Conservation (phyloP, 2,113 vertebrate species). For the Natator depressus region DNA sequence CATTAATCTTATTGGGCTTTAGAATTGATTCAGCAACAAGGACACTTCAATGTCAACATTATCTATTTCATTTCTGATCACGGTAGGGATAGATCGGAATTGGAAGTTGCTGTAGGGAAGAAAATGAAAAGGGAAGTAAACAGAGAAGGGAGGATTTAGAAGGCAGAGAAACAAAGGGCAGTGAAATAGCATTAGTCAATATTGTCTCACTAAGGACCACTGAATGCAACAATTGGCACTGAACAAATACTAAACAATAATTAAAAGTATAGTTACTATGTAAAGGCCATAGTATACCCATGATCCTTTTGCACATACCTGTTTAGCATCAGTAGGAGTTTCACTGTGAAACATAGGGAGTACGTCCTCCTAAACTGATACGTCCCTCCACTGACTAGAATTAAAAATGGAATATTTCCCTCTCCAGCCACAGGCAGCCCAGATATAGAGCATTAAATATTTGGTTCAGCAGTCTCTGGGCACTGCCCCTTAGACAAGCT, state of each 20-base stretch:
- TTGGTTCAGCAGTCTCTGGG: not conserved
- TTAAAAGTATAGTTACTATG: not conserved
- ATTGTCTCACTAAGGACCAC: not conserved
- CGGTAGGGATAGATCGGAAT: not conserved
- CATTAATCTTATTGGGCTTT: not conserved
- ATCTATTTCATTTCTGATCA: not conserved
- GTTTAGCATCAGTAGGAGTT: not conserved
- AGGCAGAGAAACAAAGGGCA: not conserved
- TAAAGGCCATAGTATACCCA: not conserved
- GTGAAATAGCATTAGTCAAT: not conserved
- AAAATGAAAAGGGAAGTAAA: not conserved
- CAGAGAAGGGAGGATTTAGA: not conserved
- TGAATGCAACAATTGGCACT: not conserved
- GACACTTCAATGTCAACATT: not conserved
- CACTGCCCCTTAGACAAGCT: not conserved
- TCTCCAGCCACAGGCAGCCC: not conserved
- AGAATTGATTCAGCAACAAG: not conserved
- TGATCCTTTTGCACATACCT: not conserved
- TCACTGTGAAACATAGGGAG: not conserved
- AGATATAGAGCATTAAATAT: not conserved
- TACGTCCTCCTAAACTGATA: not conserved
- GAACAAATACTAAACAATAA: not conserved
- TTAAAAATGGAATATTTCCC: not conserved
- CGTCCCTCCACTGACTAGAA: not conserved
- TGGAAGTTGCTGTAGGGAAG: not conserved